These are phyloP conservation scores for Eleutherodactylus coqui DNA, from an alignment of 2,797 vertebrate genomes.

Conservation along the genomic window DNA sequence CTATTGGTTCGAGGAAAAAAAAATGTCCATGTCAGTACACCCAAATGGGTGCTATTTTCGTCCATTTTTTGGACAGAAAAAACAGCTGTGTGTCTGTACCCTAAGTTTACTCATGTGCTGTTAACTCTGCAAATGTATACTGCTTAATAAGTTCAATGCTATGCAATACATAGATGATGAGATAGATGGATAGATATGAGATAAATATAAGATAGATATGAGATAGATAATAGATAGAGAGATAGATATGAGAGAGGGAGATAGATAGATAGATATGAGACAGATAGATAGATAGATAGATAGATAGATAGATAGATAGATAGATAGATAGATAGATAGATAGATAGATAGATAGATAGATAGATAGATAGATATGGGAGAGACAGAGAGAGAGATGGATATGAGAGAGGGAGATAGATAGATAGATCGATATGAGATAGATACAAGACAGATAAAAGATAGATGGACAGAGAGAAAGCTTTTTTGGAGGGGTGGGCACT, in stretches of 20 bases:
- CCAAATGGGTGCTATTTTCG: no score
- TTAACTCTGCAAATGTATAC: no score
- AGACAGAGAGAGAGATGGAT: not conserved
- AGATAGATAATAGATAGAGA: not conserved
- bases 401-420: not conserved
- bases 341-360: not conserved
- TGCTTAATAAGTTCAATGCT: no score
- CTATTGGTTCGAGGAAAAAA: no score
- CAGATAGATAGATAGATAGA: constrained; percentile 9
- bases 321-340: constrained; percentile 31
- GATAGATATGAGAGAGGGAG: constrained; percentile 3
- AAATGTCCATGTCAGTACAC: no score
- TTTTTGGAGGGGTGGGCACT: no score
- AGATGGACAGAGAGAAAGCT: no score
- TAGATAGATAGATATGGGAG: not conserved
- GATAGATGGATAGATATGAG: not conserved
- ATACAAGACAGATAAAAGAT: no score
- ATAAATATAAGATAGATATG: not conserved
- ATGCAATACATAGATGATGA: not conserved
- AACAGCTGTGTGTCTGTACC: no score
- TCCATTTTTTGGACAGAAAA: no score
- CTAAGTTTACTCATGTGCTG: no score
- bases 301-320: constrained; percentile 23
- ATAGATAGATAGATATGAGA: constrained; percentile 17
- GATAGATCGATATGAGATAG: no score